A percentile compares a stretch with the other conserved stretches of the same genome.
phyloP scores from a whole-genome alignment of 2,888 invertebrate species.

The Ommatoiulus sabulosus region DNA sequence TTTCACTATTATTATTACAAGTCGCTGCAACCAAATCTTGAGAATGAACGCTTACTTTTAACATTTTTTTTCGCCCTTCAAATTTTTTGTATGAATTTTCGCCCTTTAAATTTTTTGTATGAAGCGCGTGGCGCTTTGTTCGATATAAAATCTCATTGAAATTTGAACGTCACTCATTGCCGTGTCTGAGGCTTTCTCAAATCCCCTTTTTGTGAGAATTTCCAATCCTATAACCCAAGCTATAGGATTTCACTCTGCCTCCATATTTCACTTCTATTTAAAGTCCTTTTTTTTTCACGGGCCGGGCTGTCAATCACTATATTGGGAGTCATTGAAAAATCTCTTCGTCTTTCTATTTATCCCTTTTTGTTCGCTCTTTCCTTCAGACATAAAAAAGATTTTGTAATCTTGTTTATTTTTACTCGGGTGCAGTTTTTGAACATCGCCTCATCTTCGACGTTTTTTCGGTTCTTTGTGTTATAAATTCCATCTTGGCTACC shows the following conservation, averaged over 20 bases:
- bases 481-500: conserved; percentile 17
- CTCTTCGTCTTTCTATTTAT: neutral
- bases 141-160: neutral
- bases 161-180: conserved; percentile 9
- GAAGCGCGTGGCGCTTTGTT: neutral
- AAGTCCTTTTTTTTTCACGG: neutral
- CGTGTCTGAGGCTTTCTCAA: neutral
- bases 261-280: conserved; percentile 35
- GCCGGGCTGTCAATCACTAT: neutral
- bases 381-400: conserved; percentile 27
- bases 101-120: neutral
- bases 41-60: too few relatives aligned
- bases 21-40: too few relatives aligned
- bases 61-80: neutral
- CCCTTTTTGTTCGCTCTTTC: neutral
- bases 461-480: conserved; percentile 8
- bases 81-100: neutral
- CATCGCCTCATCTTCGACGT: neutral
- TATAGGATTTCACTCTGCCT: neutral
- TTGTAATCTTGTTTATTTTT: conserved; percentile 36
- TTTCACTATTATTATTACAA: too few relatives aligned
- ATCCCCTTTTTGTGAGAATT: conserved; percentile 7
- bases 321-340: conserved; percentile 31
- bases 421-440: conserved; percentile 13
- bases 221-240: neutral